A percentile compares a stretch with the other conserved stretches of the same genome.
phyloP scores from a whole-genome alignment of 2,888 invertebrate genomes.

The Falcaria lacertinaria region DNA sequence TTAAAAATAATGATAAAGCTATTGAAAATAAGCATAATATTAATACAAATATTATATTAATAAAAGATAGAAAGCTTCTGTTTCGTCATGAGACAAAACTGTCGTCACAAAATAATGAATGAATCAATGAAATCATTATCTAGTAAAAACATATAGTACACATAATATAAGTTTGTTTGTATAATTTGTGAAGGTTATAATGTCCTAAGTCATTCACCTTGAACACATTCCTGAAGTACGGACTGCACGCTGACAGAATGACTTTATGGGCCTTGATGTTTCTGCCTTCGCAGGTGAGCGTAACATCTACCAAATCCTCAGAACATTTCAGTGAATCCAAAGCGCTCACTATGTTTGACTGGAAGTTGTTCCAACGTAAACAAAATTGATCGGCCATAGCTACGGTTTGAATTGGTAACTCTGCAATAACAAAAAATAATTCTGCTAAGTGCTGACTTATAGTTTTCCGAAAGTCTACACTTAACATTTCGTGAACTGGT shows the following conservation, averaged over 20 bases:
- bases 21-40: too few species aligned
- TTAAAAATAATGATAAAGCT: too few species aligned
- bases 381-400: constrained; percentile 84
- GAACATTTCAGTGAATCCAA: constrained; percentile 84
- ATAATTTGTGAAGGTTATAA: constrained; percentile 67
- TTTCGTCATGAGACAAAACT: not conserved
- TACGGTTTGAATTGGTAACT: constrained; percentile 47
- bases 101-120: not conserved
- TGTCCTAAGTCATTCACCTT: constrained; percentile 81
- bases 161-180: constrained; percentile 25
- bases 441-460: constrained; percentile 22
- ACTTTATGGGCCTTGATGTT: constrained; percentile 87
- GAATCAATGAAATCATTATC: not conserved
- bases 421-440: constrained; percentile 44
- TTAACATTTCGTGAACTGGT: constrained; percentile 5
- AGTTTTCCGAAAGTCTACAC: not conserved
- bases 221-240: constrained; percentile 87
- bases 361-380: constrained; percentile 87
- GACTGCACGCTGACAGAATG: constrained; percentile 86
- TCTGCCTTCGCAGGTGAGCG: constrained; percentile 85
- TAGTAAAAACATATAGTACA: too few species aligned
- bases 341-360: constrained; percentile 84
- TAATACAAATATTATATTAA: too few species aligned
- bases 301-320: constrained; percentile 86
- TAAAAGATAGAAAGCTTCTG: too few species aligned